A percentile compares a stretch with the other conserved stretches of the same genome.
phyloP scores from a whole-genome alignment of 2,113 vertebrate genomes.

The Gallinago jamesoni region DNA sequence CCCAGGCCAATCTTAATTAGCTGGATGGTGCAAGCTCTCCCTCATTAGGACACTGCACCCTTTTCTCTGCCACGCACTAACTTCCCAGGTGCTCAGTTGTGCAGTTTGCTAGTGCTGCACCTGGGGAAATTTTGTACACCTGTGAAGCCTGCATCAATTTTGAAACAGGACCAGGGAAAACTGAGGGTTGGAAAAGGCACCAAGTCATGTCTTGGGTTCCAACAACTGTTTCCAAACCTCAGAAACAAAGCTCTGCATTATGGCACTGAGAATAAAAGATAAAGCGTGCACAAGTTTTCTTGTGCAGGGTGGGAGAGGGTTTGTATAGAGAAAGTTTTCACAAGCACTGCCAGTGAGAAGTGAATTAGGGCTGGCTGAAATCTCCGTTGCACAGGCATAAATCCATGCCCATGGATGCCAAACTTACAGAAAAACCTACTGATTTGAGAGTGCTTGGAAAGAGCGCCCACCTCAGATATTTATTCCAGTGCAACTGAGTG shows the following conservation, averaged over 20 bases:
- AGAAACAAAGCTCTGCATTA: background rate
- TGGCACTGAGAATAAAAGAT: background rate
- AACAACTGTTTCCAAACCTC: background rate
- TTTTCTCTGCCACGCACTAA: background rate
- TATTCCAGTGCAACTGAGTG: background rate
- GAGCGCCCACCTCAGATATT: fast-evolving
- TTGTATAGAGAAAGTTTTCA: background rate
- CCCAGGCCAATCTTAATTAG: background rate
- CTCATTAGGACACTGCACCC: background rate
- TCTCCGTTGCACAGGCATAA: background rate
- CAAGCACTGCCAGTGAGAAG: fast-evolving
- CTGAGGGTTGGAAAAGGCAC: background rate
- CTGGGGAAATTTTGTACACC: background rate
- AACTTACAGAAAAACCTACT: background rate
- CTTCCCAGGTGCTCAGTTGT: background rate
- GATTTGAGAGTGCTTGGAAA: background rate
- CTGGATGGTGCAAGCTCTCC: background rate
- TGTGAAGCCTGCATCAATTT: background rate
- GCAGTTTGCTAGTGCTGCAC: background rate
- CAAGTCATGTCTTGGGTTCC: background rate
- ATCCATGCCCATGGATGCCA: background rate
- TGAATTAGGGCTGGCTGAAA: background rate
- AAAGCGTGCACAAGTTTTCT: background rate
- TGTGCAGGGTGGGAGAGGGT: background rate
- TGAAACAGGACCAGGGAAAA: background rate